Evolutionary conservation across 2,797 vertebrate genomes (phyloP), one percentile per base, ranked within the genome.

Genomic region (Naso thynnoides): DNA sequence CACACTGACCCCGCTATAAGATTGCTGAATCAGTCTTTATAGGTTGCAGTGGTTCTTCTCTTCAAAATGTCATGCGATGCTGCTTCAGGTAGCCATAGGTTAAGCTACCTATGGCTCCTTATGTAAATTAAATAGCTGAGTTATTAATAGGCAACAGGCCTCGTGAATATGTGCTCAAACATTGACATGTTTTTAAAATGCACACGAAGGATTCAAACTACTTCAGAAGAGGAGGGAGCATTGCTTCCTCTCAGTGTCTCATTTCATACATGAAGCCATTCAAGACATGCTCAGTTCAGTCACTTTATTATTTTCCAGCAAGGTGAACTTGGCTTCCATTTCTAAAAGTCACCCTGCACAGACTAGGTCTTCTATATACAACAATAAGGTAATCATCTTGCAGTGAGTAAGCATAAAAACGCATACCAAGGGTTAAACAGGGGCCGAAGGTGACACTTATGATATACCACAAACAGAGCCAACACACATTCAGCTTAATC

Each of bases 381-480:
- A 44, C 64, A 70, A 47, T 33, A 48, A 53, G 54, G 27, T 42
- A 31, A 76, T 70, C 29, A 3, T 56, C 29, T 56, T n/a, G 38
- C 48, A 68, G 27, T 39, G 9, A 79, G 31, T 55, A 54, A 70
- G 69, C 71, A 33, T 15, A 54, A 18, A 62, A 72, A 73, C 29
- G 45, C 42, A 62, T 44, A 78, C 23, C 39, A 50, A 80, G 69
- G 72, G 56, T 86, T 65, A 61, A 81, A 66, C 16, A 36, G 49
- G 50, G 85, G 88, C 58, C 81, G 81, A 88, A 89, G 86, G 84
- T 87, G 75, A 89, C 64, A 53, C 74, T 78, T 68, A 57, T 62
- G 70, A 71, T 56, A 48, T 5, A 62, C 19, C 50, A 21, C 19
- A 70, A 59, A 68, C 64, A 13, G 26, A 76, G 36, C 49, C 36